Conservation (phyloP, 2,113 vertebrate genomes). For the Arenaria interpres region DNA sequence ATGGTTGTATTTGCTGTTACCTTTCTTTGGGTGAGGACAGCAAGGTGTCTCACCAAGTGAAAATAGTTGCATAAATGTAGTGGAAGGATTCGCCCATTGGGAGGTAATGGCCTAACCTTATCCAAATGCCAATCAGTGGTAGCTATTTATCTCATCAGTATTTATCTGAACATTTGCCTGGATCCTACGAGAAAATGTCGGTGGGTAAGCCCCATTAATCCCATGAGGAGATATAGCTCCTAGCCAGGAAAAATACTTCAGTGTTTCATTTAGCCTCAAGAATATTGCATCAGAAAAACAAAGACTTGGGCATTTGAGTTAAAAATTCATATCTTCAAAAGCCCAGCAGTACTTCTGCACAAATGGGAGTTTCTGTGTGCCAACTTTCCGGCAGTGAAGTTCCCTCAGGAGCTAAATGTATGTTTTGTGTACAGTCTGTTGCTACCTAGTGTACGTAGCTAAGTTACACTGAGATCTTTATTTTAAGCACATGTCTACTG, state of each 20-base stretch:
- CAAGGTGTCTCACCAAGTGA: background rate
- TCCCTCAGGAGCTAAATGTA: background rate
- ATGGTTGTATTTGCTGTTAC: background rate
- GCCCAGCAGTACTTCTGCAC: background rate
- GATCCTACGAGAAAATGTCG: background rate
- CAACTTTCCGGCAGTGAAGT: background rate
- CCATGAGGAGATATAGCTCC: background rate
- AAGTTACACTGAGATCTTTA: background rate
- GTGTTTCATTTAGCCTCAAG: background rate
- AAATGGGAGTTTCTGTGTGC: background rate
- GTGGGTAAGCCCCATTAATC: background rate
- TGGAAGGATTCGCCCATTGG: background rate
- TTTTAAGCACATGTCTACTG: background rate
- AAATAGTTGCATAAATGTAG: background rate
- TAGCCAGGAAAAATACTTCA: background rate
- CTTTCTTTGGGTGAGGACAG: background rate
- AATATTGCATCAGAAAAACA: background rate
- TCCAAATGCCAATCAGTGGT: background rate
- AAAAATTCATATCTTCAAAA: background rate
- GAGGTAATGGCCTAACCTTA: background rate
- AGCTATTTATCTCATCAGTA: background rate
- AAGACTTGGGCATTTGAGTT: background rate
- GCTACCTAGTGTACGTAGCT: background rate
- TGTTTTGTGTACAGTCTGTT: constrained; percentile 54
- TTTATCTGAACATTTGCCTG: background rate